Conservation (phyloP, 2,113 vertebrate genomes). For the Sander lucioperca region DNA sequence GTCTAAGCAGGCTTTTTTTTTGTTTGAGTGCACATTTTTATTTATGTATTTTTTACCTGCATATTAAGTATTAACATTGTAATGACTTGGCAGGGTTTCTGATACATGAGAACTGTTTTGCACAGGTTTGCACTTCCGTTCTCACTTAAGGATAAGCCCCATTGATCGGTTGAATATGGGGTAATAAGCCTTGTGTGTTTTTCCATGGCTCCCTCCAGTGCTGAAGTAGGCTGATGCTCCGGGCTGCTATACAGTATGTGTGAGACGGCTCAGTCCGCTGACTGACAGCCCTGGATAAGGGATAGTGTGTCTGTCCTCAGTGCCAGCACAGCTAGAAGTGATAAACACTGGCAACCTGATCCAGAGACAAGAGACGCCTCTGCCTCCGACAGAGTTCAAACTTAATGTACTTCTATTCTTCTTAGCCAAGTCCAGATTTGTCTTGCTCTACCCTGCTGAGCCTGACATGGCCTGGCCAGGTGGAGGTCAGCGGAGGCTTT, state of each 20-base stretch:
- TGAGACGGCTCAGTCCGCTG: constrained; percentile 84
- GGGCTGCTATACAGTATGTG: constrained; percentile 80
- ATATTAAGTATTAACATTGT: constrained; percentile 49
- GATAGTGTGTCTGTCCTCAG: constrained; percentile 91
- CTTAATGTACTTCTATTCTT: constrained; percentile 87
- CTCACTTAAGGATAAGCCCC: constrained; percentile 81
- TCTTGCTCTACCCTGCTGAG: constrained; percentile 41
- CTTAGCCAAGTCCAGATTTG: constrained; percentile 67
- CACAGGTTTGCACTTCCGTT: constrained; percentile 77
- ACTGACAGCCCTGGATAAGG: constrained; percentile 93
- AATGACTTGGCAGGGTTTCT: constrained; percentile 57
- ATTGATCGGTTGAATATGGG: constrained; percentile 77
- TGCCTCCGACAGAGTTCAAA: constrained; percentile 91
- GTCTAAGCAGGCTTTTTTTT: background rate
- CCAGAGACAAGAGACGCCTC: constrained; percentile 89
- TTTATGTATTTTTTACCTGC: constrained; percentile 3
- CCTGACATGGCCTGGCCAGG: constrained; percentile 41
- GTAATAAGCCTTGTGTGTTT: constrained; percentile 74
- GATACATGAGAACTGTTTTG: constrained; percentile 74
- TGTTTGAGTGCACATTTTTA: constrained; percentile 21
- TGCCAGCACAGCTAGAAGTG: constrained; percentile 91
- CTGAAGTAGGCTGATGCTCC: constrained; percentile 71
- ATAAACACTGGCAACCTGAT: constrained; percentile 96
- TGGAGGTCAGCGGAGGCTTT: constrained; percentile 51
- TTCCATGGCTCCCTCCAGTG: constrained; percentile 69